These are phyloP conservation scores for Onchidella celtica DNA, from an alignment of 2,888 invertebrate species.

Conservation along the genomic window DNA sequence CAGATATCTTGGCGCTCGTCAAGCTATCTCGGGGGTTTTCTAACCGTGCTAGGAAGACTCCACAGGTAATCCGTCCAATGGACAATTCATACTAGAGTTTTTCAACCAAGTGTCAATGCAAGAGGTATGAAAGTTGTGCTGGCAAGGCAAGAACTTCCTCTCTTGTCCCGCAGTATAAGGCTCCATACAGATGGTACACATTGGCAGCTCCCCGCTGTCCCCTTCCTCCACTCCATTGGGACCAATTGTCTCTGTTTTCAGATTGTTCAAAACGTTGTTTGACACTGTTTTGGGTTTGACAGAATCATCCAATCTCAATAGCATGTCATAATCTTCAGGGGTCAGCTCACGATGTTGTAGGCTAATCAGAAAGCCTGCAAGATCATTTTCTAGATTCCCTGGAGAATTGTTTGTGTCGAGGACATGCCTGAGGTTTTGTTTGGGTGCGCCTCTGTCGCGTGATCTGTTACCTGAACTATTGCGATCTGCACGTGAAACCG, in stretches of 20 bases:
- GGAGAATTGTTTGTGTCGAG: slow-evolving; percentile 62
- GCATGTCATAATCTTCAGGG: slow-evolving; percentile 78
- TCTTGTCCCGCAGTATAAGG: slow-evolving; percentile 68
- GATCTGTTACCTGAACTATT: not conserved
- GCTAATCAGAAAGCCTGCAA: slow-evolving; percentile 68
- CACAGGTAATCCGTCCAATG: slow-evolving; percentile 76
- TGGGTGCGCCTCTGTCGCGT: slow-evolving; percentile 40
- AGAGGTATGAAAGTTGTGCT: slow-evolving; percentile 74
- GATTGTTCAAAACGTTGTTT: slow-evolving; percentile 56
- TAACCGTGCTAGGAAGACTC: slow-evolving; percentile 50
- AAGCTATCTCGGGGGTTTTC: too few species aligned
- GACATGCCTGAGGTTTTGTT: slow-evolving; percentile 65
- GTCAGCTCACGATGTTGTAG: slow-evolving; percentile 78
- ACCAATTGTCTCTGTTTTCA: slow-evolving; percentile 67
- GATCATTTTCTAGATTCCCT: slow-evolving; percentile 55
- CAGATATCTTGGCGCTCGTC: too few species aligned
- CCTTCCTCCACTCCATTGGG: slow-evolving; percentile 53
- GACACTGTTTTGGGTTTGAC: slow-evolving; percentile 75
- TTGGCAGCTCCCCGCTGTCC: slow-evolving; percentile 53
- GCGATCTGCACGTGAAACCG: not conserved
- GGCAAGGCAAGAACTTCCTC: slow-evolving; percentile 75
- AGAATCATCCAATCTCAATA: slow-evolving; percentile 74
- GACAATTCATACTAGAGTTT: slow-evolving; percentile 76
- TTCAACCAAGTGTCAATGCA: slow-evolving; percentile 78
- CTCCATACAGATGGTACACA: slow-evolving; percentile 77